Evolutionary conservation across 2,113 vertebrate species (phyloP), one percentile per base, ranked within the genome.

Genomic region (Antennarius striatus): DNA sequence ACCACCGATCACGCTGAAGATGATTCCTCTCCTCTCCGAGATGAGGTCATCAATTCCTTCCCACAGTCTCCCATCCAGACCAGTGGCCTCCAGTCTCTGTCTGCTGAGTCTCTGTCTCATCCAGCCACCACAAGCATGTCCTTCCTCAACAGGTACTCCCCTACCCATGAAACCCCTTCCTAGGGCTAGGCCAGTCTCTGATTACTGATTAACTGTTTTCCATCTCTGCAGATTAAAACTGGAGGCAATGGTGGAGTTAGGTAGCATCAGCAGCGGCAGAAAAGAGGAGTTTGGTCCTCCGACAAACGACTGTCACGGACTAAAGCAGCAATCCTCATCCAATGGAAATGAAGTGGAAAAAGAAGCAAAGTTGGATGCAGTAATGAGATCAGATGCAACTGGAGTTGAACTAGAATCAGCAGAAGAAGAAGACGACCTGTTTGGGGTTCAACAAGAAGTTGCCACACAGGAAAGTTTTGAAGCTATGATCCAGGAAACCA

Each of bases 1-100:
- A 98, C 95, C 87, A 94, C 93, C n/a, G 96, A 99, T 65, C 95
- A 94, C 58, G 92, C 94, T 3, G 94, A 93, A 30, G 91, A 91
- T 0, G 93, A 93, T 6, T 74, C 90, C 0, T 89, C 92, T 51
- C 90, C 90, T 91, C 86, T 94, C 89, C 79, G 43, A 63, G 75
- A 84, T 40, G 87, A 90, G 12, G 47, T 93, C 89, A 87, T 92
- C 89, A 43, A 93, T 69, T 94, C 93, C 77, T 93, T 94, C 10
- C 90, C 88, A 54, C 89, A 60, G 39, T 86, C 90, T 0, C 92
- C 91, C 0, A 89, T 88, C 8, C 80, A 88, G 43, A 87, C 80
- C 46, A 87, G 91, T 52, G 89, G 86, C 48, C 93, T 94, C 1
- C 87, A 86, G 87, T 77, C 90, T 70, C 85, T 88, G 69, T 91